These are phyloP conservation scores for Drosophila greeni DNA, from an alignment of 2,888 invertebrate species.

Conservation along the genomic window DNA sequence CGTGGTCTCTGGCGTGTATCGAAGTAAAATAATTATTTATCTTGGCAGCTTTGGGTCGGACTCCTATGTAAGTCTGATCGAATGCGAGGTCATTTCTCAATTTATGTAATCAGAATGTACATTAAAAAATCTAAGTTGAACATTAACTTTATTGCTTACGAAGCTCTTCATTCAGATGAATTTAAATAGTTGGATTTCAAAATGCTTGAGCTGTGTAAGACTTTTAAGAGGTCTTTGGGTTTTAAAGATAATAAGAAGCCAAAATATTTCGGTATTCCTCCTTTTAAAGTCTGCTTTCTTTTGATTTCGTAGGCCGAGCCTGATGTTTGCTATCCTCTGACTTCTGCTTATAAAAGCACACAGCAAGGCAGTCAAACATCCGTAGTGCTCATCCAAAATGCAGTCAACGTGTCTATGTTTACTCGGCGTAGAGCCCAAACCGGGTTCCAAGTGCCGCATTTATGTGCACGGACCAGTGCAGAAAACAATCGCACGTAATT, in stretches of 20 bases:
- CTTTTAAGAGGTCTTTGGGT: background rate
- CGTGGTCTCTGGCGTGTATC: constrained; percentile 47
- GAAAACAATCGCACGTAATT: constrained; percentile 76
- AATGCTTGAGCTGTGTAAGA: background rate
- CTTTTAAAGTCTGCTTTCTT: constrained; percentile 13
- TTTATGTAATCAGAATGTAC: background rate
- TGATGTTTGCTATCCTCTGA: constrained; percentile 18
- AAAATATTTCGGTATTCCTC: background rate
- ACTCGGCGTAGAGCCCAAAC: constrained; percentile 48
- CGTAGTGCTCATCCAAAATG: constrained; percentile 64
- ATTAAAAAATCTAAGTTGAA: background rate
- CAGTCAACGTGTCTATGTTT: constrained; percentile 70
- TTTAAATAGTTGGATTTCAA: background rate
- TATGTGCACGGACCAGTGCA: constrained; percentile 74
- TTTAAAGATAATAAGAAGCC: background rate
- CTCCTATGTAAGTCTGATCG: background rate
- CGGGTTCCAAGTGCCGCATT: constrained; percentile 51
- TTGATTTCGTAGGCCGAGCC: background rate
- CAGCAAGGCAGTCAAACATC: constrained; percentile 50
- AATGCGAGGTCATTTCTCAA: constrained; percentile 4
- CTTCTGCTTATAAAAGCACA: constrained; percentile 18
- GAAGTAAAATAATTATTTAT: constrained; percentile 17
- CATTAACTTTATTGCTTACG: background rate
- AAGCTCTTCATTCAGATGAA: background rate
- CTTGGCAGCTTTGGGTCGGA: constrained; percentile 15